phyloP scores from a whole-genome alignment of 2,888 invertebrate genomes.

The Diaprepes abbreviatus region DNA sequence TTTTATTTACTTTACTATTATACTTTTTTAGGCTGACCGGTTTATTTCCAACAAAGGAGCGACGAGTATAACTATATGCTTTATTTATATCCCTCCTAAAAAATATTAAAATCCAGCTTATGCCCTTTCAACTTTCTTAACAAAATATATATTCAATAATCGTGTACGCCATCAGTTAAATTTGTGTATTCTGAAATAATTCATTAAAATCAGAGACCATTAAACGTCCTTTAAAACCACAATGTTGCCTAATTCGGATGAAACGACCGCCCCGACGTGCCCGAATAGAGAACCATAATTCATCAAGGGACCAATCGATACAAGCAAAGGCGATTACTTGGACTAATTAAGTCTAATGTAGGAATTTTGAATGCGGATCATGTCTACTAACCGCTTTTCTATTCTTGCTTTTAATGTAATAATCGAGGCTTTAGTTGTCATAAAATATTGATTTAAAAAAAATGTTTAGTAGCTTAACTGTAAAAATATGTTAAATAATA shows the following conservation, averaged over 20 bases:
- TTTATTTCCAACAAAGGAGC: too few species aligned
- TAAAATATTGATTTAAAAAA: too few species aligned
- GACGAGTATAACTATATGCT: too few species aligned
- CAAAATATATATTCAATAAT: neutral
- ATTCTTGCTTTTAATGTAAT: neutral
- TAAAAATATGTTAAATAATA: too few species aligned
- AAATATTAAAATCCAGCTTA: too few species aligned
- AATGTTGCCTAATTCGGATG: conserved; percentile 40
- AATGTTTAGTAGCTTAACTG: too few species aligned
- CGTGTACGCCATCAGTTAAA: neutral
- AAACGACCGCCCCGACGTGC: conserved; percentile 32
- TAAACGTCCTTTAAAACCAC: conserved; percentile 22
- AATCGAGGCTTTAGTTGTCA: too few species aligned
- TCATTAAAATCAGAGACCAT: conserved; percentile 18
- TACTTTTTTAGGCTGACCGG: too few species aligned
- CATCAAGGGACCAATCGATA: conserved; percentile 38
- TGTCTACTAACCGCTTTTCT: conserved; percentile 20
- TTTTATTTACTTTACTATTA: too few species aligned
- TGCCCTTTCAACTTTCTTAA: too few species aligned
- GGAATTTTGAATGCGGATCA: conserved; percentile 28
- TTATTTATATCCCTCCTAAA: too few species aligned
- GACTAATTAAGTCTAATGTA: conserved; percentile 43
- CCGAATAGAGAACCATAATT: conserved; percentile 31
- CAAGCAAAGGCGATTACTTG: conserved; percentile 44
- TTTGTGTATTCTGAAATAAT: conserved; percentile 1